Conservation (phyloP, 2,113 vertebrate species). For the Rhabdomys dilectus region DNA sequence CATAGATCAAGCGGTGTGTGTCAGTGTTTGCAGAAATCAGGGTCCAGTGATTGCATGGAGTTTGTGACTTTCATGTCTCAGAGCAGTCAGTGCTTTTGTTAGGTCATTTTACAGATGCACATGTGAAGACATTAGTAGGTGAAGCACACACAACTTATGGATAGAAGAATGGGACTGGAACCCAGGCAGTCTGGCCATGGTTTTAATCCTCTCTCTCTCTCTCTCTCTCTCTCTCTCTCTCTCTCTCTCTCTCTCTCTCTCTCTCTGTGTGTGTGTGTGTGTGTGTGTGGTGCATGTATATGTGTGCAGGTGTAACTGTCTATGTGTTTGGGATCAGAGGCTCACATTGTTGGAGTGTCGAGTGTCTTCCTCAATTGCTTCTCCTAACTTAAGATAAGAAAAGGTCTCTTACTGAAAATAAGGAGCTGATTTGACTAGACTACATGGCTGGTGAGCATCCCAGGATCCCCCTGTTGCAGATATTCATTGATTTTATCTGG, state of each 20-base stretch:
- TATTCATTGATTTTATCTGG: not conserved
- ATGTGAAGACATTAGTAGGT: not conserved
- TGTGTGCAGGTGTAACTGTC: not conserved
- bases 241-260: too few relatives aligned
- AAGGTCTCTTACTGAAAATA: not conserved
- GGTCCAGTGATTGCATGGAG: not conserved
- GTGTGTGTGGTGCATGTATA: too few relatives aligned
- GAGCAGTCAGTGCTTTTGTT: not conserved
- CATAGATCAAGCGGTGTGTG: accelerated
- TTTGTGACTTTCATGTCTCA: not conserved
- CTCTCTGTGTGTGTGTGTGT: not conserved
- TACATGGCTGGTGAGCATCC: not conserved
- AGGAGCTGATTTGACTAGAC: not conserved
- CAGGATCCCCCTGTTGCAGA: not conserved
- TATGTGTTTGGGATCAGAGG: not conserved
- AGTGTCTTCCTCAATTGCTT: not conserved
- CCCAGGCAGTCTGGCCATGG: not conserved
- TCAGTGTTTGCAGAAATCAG: accelerated
- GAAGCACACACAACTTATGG: not conserved
- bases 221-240: too few relatives aligned
- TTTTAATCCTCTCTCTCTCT: not conserved
- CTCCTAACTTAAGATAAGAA: not conserved
- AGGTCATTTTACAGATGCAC: not conserved
- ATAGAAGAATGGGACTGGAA: not conserved
- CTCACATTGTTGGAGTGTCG: not conserved